A percentile compares a stretch with the other conserved stretches of the same genome.
Evolutionary conservation across 1,140 invertebrate genomes (phyloP).

Genomic region (Bursaphelenchus mucronatus): DNA sequence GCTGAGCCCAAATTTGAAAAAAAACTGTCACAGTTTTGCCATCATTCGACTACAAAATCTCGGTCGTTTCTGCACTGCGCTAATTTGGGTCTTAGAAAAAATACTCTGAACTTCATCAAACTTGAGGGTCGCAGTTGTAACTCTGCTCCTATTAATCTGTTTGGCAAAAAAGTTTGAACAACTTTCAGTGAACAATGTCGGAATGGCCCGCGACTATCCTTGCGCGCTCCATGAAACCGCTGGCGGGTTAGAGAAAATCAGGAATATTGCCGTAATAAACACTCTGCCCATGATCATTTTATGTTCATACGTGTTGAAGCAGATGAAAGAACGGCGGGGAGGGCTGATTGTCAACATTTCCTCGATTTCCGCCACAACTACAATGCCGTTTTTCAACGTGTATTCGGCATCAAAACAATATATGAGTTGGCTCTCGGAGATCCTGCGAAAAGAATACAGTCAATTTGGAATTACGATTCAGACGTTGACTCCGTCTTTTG

Average conservation of each 20-base stretch:
- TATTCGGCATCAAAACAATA: constrained; percentile 43
- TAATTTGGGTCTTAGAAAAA: too few species aligned
- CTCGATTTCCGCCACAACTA: constrained; percentile 20
- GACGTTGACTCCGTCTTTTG: constrained; percentile 32
- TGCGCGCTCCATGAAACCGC: constrained; percentile 26
- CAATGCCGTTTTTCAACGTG: constrained; percentile 17
- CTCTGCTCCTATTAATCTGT: too few species aligned
- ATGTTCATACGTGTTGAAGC: constrained; percentile 16
- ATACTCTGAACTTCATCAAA: too few species aligned
- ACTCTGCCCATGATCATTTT: constrained; percentile 33
- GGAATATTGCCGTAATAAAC: constrained; percentile 28
- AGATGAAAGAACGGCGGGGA: constrained; percentile 25
- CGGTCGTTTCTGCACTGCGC: too few species aligned
- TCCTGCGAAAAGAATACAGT: constrained; percentile 27
- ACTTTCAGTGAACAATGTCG: constrained; percentile 40
- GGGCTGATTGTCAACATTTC: constrained; percentile 34
- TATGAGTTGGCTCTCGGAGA: constrained; percentile 19
- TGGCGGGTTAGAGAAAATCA: constrained; percentile 22
- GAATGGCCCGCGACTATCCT: constrained; percentile 32
- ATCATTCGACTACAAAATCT: too few species aligned
- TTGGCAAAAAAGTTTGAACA: too few species aligned
- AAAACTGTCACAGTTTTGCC: too few species aligned
- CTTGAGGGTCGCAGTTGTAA: too few species aligned
- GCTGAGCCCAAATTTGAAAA: too few species aligned
- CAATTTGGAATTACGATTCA: constrained; percentile 27